phyloP scores from a whole-genome alignment of 2,113 vertebrate species.

The Salvelinus alpinus region DNA sequence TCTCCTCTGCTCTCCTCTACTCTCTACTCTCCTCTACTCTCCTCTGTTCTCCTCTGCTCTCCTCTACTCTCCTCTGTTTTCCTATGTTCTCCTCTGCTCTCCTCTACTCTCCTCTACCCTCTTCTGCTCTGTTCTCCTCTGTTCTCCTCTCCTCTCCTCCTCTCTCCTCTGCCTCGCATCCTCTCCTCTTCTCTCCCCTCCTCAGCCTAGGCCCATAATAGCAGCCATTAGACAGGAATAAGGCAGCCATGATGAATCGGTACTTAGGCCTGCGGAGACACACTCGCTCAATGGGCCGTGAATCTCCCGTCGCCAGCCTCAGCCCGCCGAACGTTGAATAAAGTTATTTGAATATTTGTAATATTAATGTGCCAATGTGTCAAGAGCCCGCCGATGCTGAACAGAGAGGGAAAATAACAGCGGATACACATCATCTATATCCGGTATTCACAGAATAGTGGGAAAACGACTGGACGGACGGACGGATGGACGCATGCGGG shows the following conservation, averaged over 20 bases:
- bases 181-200: no score
- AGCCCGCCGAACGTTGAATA: conserved; percentile 76
- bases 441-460: conserved; percentile 27
- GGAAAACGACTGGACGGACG: no score
- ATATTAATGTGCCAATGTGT: conserved; percentile 73
- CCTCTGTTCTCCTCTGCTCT: no score
- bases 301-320: conserved; percentile 69
- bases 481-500: not conserved
- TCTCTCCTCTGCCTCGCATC: no score
- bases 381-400: conserved; percentile 63
- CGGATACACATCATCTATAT: conserved; percentile 23
- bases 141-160: no score
- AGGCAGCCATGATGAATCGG: conserved; percentile 74
- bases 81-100: no score
- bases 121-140: no score
- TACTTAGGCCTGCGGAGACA: conserved; percentile 67
- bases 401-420: conserved; percentile 55
- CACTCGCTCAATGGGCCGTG: conserved; percentile 74
- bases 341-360: conserved; percentile 82
- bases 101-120: no score
- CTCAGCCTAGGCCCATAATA: conserved; percentile 46
- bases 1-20: accelerated
- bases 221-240: conserved; percentile 72
- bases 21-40: no score
- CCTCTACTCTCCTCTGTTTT: no score